These are phyloP conservation scores for Malurus splendens DNA, from an alignment of 2,797 vertebrate genomes.

Conservation along the genomic window DNA sequence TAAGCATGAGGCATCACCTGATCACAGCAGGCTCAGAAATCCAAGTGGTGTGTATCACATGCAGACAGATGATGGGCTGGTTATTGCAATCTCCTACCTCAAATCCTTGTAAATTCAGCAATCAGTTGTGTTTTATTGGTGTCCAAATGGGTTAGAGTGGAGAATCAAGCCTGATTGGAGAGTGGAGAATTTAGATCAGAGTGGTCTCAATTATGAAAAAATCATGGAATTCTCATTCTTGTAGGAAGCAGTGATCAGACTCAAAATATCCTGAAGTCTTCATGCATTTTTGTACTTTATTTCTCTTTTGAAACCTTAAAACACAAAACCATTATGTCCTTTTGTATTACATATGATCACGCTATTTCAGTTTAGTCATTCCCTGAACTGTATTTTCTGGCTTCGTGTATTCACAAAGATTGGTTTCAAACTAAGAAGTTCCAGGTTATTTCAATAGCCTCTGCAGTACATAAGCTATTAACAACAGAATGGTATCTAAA, in stretches of 20 bases:
- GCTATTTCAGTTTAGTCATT: not conserved
- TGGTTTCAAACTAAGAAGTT: not conserved
- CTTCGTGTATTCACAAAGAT: not conserved
- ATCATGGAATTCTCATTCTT: not conserved
- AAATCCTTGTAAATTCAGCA: not conserved
- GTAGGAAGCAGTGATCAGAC: not conserved
- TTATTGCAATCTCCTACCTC: not conserved
- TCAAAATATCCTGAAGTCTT: not conserved
- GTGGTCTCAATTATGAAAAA: not conserved
- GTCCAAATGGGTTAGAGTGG: not conserved
- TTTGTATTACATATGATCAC: not conserved
- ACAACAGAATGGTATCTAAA: not conserved
- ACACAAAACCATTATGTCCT: not conserved
- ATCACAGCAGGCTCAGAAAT: not conserved
- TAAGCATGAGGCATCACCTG: not conserved
- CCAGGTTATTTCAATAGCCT: not conserved
- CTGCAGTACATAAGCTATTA: not conserved
- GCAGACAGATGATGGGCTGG: not conserved
- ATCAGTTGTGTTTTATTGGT: not conserved
- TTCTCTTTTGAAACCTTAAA: not conserved
- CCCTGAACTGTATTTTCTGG: not conserved
- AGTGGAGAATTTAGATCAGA: not conserved
- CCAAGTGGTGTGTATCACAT: rapidly evolving
- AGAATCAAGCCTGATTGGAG: not conserved
- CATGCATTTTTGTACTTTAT: not conserved